Percentiles rank a stretch among this genome's conserved stretches.
phyloP scores from a whole-genome alignment of 2,888 invertebrate genomes.

The Incurvaria masculella region DNA sequence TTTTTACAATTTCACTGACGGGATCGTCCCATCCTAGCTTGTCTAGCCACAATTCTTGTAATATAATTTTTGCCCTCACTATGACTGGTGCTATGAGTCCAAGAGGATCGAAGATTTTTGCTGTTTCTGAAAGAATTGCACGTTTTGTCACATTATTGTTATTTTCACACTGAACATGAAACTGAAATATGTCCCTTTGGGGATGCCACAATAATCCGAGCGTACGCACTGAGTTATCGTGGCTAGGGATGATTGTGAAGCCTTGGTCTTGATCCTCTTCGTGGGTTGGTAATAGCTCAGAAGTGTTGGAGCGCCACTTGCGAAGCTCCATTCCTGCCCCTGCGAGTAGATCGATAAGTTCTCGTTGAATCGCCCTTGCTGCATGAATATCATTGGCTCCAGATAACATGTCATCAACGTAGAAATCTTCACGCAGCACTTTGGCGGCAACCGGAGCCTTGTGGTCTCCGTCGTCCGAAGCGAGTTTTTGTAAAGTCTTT shows the following conservation, averaged over 20 bases:
- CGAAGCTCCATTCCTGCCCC: not conserved
- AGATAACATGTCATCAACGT: conserved; percentile 2
- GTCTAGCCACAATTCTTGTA: not conserved
- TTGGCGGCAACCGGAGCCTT: not conserved
- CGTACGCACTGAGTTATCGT: not conserved
- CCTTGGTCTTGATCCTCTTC: not conserved
- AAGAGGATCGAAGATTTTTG: not conserved
- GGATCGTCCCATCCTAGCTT: not conserved
- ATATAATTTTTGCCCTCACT: not conserved
- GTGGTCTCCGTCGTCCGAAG: not conserved
- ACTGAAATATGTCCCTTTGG: not conserved
- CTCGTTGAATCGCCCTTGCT: not conserved
- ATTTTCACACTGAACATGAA: not conserved
- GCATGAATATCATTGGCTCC: not conserved
- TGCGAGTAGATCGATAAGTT: not conserved
- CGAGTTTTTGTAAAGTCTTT: not conserved
- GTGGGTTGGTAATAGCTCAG: not conserved
- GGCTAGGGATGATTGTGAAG: not conserved
- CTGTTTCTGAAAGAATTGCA: not conserved
- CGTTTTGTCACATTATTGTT: not conserved
- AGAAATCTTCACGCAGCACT: not conserved
- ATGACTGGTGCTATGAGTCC: not conserved
- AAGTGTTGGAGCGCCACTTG: not conserved
- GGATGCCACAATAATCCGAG: not conserved
- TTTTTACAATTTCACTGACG: not conserved